Evolutionary conservation across 1,140 invertebrate genomes (phyloP), one percentile per base, ranked within the genome.

Genomic region (Andricus grossulariae): DNA sequence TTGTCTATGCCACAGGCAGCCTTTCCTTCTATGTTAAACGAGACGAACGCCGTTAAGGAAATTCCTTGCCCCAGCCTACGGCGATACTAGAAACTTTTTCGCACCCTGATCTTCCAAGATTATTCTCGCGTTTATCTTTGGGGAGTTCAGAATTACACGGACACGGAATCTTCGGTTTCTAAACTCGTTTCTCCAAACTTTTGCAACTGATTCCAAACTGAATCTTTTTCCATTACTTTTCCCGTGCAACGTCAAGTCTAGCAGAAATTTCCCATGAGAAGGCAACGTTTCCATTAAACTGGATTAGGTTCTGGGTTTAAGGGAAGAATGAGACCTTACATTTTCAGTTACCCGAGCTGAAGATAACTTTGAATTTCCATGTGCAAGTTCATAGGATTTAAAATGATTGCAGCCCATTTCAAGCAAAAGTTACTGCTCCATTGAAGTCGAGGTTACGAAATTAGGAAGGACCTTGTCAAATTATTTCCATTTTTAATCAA

Each of bases 41-140:
- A 76, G 77, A 83, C 76, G 72, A 55, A 70, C 74, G 51, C 57
- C 77, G 81, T 79, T 83, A 83, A 83, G 77, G 72, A 83, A 81
- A 79, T 79, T 80, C 81, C 66, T 66, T 72, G 75, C 76, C 76
- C 10, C 8, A 45, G 52, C 81, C 50, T 74, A 80, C 80, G 77
- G 73, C 77, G 71, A 80, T 60, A 77, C 50, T 75, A 15, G 13
- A 60, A 25, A 60, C 19, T 21, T 57, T 57, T 15, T 32, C 32
- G 25, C 16, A 32, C 57, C 19, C 57, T 11, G 32, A 25, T 60
- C 57, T 32, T 60, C 13, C 13, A 32, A 16, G 57, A 60, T 60
- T 60, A 60, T 60, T 32, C 57, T 32, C 25, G 32, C 57, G 57
- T 60, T 21, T 60, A 60, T 32, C 57, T 32, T 60, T 39, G 6